Evolutionary conservation across 2,797 vertebrate species (phyloP), one percentile per base, ranked within the genome.

Genomic region (Sebastes cheni): DNA sequence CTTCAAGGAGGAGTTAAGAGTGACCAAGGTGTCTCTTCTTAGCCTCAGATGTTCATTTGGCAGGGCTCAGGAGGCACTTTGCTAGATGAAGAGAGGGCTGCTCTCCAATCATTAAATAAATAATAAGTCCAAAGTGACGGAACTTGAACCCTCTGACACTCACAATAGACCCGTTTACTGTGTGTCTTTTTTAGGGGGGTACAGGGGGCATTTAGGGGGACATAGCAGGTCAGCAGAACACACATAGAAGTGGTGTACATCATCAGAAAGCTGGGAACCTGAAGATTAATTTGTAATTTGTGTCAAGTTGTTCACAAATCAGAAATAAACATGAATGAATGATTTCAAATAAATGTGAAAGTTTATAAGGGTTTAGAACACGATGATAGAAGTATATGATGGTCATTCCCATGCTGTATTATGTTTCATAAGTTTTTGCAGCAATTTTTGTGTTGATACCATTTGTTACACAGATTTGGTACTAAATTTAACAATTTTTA

Each of bases 1-100:
- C 42, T 55, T 56, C n/a, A 54, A 64, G 23, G 72, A 74, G 34
- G 29, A 54, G 20, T 73, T 78, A 73, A 73, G 23, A 29, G 25
- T 29, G 64, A 79, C 62, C 22, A 62, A 27, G 64, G 12, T 34
- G 71, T 70, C 56, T 29, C 39, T 56, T 29, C 59, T 55, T 52
- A 22, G 39, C 8, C 58, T 62, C 67, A 54, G 32, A 70, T 34
- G n/a, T 65, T 78, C 14, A 65, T 36, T 52, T 52, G 25, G 67
- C 71, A 67, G 14, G 12, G n/a, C 8, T 39, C 14, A 18, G 12
- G 18, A 55, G 13, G 55, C 65, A 65, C 79, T 69, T 46, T 67
- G 16, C 32, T 55, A 75, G 67, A 73, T 69, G 29, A 77, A 67
- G 60, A 69, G 14, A 27, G 22, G 20, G 6, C 20, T 29, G 25